Evolutionary conservation across 2,888 invertebrate species (phyloP).

Genomic region (Melieria crassipennis): DNA sequence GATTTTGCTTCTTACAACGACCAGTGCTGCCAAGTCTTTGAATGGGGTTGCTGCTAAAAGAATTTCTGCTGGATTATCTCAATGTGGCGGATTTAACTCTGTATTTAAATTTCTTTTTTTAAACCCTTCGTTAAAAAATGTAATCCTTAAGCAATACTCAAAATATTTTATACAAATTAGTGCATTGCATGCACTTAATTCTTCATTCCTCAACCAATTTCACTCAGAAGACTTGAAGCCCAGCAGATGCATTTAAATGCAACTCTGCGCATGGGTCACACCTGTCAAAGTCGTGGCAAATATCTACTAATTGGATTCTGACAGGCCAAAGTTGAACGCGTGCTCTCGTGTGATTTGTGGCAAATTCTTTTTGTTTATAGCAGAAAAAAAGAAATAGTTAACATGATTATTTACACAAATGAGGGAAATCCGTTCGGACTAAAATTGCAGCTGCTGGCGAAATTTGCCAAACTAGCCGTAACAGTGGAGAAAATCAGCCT

Average conservation of each 20-base stretch:
- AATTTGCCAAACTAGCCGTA: constrained; percentile 71
- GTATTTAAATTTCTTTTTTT: too few relatives aligned
- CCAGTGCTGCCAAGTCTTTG: too few relatives aligned
- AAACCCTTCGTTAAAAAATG: too few relatives aligned
- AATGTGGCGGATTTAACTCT: too few relatives aligned
- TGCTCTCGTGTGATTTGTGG: constrained; percentile 3
- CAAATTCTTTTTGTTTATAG: constrained; percentile 3
- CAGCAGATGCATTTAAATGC: neutral
- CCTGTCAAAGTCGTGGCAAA: constrained; percentile 23
- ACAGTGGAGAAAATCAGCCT: constrained; percentile 70
- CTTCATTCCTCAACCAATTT: too few relatives aligned
- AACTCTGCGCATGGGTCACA: neutral
- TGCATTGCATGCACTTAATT: too few relatives aligned
- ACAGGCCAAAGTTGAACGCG: constrained; percentile 1
- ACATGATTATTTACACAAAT: constrained; percentile 79
- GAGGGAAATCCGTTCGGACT: constrained; percentile 80
- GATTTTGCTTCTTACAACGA: too few relatives aligned
- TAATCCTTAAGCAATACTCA: too few relatives aligned
- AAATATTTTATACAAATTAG: too few relatives aligned
- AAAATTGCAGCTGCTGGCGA: constrained; percentile 77
- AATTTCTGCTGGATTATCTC: too few relatives aligned
- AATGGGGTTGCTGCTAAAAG: too few relatives aligned
- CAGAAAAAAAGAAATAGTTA: neutral
- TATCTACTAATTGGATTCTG: constrained; percentile 12
- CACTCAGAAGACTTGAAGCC: constrained; percentile 9